A percentile compares a stretch with the other conserved stretches of the same genome.
phyloP scores from a whole-genome alignment of 2,113 vertebrate species.

The Perca fluviatilis region DNA sequence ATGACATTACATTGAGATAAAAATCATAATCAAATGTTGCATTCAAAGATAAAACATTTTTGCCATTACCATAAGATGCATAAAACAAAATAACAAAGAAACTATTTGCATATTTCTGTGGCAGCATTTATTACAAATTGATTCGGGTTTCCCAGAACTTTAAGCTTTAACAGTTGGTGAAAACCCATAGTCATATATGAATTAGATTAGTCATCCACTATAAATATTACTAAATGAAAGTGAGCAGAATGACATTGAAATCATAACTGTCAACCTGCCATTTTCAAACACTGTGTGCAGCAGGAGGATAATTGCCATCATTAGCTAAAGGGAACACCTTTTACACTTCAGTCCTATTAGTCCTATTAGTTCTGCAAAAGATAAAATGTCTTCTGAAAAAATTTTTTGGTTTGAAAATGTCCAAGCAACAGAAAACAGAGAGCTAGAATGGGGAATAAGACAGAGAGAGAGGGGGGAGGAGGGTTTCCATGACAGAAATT shows the following conservation, averaged over 20 bases:
- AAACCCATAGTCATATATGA: constrained; percentile 56
- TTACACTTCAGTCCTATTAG: neutral
- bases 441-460: constrained; percentile 24
- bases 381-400: neutral
- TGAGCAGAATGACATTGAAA: constrained; percentile 45
- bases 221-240: constrained; percentile 69
- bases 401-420: constrained; percentile 24
- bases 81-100: constrained; percentile 34
- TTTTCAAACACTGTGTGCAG: constrained; percentile 6
- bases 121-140: constrained; percentile 37
- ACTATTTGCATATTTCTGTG: constrained; percentile 41
- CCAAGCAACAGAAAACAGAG: constrained; percentile 37
- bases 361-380: constrained; percentile 7
- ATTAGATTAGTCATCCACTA: constrained; percentile 64
- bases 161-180: constrained; percentile 29
- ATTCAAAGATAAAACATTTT: neutral
- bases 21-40: neutral
- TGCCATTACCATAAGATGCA: constrained; percentile 1
- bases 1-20: neutral
- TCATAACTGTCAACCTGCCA: constrained; percentile 50
- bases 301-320: constrained; percentile 15
- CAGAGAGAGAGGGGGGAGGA: constrained; percentile 16
- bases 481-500: constrained; percentile 22
- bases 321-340: constrained; percentile 7
- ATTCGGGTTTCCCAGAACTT: constrained; percentile 58